phyloP scores from a whole-genome alignment of 1,140 invertebrate genomes.

The Drosophila nikananu region DNA sequence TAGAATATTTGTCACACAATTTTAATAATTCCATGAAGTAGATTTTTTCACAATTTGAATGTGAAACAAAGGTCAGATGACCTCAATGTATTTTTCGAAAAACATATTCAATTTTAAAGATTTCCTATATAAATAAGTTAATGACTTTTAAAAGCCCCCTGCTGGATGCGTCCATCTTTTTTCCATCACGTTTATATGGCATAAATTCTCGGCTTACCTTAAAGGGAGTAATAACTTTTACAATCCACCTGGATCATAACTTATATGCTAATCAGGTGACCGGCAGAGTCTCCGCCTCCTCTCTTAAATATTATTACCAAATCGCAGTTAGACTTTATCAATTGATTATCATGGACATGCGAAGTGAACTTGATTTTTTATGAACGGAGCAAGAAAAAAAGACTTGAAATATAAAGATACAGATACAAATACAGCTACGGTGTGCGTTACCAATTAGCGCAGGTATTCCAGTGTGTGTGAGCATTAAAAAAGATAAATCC shows the following conservation, averaged over 20 bases:
- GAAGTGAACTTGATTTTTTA: conserved; percentile 77
- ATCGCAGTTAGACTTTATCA: conserved; percentile 68
- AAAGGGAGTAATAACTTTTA: conserved; percentile 47
- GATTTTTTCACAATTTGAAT: neutral
- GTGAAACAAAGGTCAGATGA: neutral
- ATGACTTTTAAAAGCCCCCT: neutral
- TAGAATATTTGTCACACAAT: neutral
- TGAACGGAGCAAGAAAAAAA: conserved; percentile 44
- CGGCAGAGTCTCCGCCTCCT: conserved; percentile 32
- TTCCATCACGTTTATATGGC: conserved; percentile 13
- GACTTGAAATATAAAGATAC: conserved; percentile 19
- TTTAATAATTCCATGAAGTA: too few species aligned
- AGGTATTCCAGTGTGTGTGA: conserved; percentile 15
- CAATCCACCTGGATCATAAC: conserved; percentile 49
- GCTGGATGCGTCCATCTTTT: neutral
- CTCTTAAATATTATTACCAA: conserved; percentile 36
- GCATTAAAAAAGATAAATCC: conserved; percentile 20
- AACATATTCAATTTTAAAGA: neutral
- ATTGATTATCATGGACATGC: conserved; percentile 73
- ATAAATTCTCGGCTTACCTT: conserved; percentile 34
- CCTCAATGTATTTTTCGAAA: neutral
- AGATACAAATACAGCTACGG: neutral
- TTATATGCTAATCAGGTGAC: conserved; percentile 78
- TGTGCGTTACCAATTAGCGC: conserved; percentile 62
- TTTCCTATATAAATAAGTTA: neutral